phyloP scores from a whole-genome alignment of 2,797 vertebrate genomes.

The Hoplostethus mediterraneus region DNA sequence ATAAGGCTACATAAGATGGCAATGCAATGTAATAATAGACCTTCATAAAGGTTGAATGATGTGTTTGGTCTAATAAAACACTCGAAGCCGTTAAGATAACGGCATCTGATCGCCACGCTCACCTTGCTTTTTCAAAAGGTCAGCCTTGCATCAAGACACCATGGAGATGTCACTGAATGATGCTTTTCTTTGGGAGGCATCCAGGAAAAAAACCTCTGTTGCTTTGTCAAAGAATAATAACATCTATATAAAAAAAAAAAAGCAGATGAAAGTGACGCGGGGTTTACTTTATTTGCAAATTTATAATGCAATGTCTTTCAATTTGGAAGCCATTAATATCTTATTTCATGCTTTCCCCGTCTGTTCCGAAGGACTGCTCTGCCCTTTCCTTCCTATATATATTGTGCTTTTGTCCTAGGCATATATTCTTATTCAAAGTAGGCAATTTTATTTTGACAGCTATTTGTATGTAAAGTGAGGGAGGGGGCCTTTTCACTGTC shows the following conservation, averaged over 20 bases:
- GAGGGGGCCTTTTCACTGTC: slow-evolving; percentile 49
- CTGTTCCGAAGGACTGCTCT: slow-evolving; percentile 75
- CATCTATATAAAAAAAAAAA: slow-evolving; percentile 57
- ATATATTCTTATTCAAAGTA: slow-evolving; percentile 81
- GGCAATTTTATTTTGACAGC: slow-evolving; percentile 86
- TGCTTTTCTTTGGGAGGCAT: background rate
- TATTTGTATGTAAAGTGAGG: slow-evolving; percentile 86
- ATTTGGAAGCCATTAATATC: slow-evolving; percentile 79
- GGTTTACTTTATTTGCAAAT: slow-evolving; percentile 72
- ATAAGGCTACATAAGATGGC: background rate
- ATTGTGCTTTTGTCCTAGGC: slow-evolving; percentile 71
- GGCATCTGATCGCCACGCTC: background rate
- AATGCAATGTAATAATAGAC: background rate
- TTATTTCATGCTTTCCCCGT: slow-evolving; percentile 76
- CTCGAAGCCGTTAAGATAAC: background rate
- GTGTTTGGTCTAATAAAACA: background rate
- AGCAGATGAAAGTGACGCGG: slow-evolving; percentile 64
- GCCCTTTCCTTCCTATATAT: slow-evolving; percentile 64
- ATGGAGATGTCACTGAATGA: slow-evolving; percentile 17
- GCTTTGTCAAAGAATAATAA: slow-evolving; percentile 38
- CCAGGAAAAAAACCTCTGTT: slow-evolving; percentile 14
- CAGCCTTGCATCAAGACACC: slow-evolving; percentile 11
- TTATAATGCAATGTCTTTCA: slow-evolving; percentile 66
- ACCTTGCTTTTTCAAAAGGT: slow-evolving; percentile 26
- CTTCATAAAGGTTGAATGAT: slow-evolving; percentile 1